Evolutionary conservation across 2,888 invertebrate species (phyloP).

Genomic region (Pimpla rufipes): DNA sequence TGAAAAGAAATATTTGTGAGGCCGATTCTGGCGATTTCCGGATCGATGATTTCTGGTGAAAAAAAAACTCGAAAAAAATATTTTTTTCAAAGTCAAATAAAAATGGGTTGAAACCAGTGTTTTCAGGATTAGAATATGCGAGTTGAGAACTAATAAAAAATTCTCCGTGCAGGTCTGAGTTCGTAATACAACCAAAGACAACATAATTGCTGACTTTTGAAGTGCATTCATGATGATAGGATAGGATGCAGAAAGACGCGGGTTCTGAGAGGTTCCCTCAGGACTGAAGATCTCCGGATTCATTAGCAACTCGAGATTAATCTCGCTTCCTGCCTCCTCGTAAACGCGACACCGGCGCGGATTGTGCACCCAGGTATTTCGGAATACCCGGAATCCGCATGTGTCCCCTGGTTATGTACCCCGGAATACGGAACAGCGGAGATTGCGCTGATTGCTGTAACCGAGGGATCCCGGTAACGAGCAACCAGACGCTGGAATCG

Average conservation of each 20-base stretch:
- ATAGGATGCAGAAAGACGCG: background rate
- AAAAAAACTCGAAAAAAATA: too few species aligned
- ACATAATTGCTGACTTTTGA: background rate
- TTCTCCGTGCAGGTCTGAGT: too few species aligned
- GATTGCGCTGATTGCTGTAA: constrained; percentile 36
- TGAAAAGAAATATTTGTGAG: too few species aligned
- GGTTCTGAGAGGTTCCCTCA: background rate
- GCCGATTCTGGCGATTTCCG: too few species aligned
- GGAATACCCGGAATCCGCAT: constrained; percentile 15
- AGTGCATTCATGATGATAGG: background rate
- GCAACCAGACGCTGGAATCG: background rate
- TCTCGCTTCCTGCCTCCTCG: constrained; percentile 35
- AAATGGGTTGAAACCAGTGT: too few species aligned
- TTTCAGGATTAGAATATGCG: too few species aligned
- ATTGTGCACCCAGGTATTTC: constrained; percentile 23
- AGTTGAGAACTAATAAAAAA: too few species aligned
- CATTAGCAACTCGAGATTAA: constrained; percentile 52
- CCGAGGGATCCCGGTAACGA: constrained; percentile 32
- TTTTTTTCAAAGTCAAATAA: too few species aligned
- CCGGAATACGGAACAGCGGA: constrained; percentile 29
- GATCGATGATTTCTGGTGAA: too few species aligned
- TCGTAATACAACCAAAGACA: too few species aligned
- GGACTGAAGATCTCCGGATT: constrained; percentile 33
- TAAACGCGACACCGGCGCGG: constrained; percentile 3
- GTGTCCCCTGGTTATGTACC: background rate